Evolutionary conservation across 1,140 invertebrate species (phyloP).

Genomic region (Acromyrmex heyeri): DNA sequence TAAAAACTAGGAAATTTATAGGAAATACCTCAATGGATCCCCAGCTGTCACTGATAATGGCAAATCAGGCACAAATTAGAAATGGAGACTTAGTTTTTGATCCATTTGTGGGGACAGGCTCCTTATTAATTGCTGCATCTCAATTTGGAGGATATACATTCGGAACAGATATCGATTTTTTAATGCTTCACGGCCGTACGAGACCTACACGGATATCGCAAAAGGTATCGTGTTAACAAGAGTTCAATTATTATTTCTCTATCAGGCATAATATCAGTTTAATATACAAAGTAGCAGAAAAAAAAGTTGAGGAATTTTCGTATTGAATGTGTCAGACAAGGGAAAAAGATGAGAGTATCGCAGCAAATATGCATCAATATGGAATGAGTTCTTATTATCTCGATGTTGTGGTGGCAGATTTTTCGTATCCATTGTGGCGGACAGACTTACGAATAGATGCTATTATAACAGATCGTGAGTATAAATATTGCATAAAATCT

Average conservation of each 20-base stretch:
- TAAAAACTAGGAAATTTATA: constrained; percentile 97
- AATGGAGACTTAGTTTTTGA: constrained; percentile 94
- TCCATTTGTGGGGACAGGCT: constrained; percentile 98
- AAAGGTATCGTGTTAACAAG: constrained; percentile 87
- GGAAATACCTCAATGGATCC: constrained; percentile 99
- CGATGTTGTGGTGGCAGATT: constrained; percentile 96
- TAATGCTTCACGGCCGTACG: constrained; percentile 96
- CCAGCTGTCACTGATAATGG: constrained; percentile 96
- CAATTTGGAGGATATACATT: constrained; percentile 96
- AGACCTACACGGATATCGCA: constrained; percentile 92
- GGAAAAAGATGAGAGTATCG: constrained; percentile 94
- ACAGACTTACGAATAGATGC: constrained; percentile 91
- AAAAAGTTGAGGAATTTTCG: constrained; percentile 6
- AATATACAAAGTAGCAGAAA: constrained; percentile 1
- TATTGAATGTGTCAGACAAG: constrained; percentile 87
- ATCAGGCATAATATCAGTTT: constrained; percentile 2
- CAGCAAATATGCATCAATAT: constrained; percentile 95
- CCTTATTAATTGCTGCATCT: constrained; percentile 95
- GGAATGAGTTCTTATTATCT: constrained; percentile 91
- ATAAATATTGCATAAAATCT: constrained; percentile 29
- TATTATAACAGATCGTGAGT: constrained; percentile 98
- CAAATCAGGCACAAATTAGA: constrained; percentile 95
- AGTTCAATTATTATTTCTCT: constrained; percentile 20
- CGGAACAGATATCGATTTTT: constrained; percentile 97
- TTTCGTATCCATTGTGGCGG: constrained; percentile 94